Base-by-base conservation (phyloP, 2,797 vertebrate genomes). In the Diplodus puntazzo region DNA sequence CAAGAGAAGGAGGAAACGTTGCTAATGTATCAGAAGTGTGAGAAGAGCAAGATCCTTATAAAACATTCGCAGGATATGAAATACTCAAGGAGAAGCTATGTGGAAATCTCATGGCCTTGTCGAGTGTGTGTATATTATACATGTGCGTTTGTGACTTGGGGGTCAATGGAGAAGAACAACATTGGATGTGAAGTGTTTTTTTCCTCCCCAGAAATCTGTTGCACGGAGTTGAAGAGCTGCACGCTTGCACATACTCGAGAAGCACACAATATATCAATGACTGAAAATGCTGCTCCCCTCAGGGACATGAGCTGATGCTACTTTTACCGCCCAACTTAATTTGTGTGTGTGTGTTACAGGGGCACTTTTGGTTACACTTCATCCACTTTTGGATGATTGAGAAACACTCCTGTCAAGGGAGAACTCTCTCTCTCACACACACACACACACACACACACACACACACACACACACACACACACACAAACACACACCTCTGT, bases 321-420 rank as follows among this genome's bases (percentile, higher is more conserved):
- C 84, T 81, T 85, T 86, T 62, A 79, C 64, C 69, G 77, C 61
- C 73, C 53, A 76, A 73, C 54, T 74, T 79, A 30, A 79, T 88
- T 61, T 48, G 5, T 45, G 30, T 59, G 77, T 62, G 25, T 61
- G 65, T 74, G 73, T 69, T 53, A 12, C 52, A 7, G 13, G 69
- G 69, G 39, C 79, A 84, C 62, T 76, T 89, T 83, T 82, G 73
- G 64, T 85, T 85, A 75, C 69, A 88, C 74, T 87, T 87, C 84
- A 88, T 87, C 74, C 79, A 79, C 67, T 88, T 87, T 74, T 77
- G 73, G 53, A 83, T 77, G 71, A 82, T 75, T 46, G 43, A 85
- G 77, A 82, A 66, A 74, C 66, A 77, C 65, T 79, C 46, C 42
- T 76, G 64, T 76, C 46, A 63, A 21, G 53, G 73, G 65, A 72